phyloP scores from a whole-genome alignment of 2,113 vertebrate species.

The Calypte anna region DNA sequence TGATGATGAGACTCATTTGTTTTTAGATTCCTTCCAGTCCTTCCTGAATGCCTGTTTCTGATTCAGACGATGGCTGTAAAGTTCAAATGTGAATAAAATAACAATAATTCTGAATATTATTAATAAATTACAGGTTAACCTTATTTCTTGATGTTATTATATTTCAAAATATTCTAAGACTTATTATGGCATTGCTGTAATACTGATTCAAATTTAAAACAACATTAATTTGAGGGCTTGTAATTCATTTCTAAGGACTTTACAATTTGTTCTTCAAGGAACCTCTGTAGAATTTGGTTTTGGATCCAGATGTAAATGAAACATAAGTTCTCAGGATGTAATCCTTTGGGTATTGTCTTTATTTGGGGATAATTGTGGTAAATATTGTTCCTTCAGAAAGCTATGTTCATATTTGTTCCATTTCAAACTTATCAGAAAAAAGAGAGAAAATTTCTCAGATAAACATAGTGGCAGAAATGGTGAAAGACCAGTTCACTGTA shows the following conservation, averaged over 20 bases:
- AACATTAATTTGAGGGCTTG: neutral
- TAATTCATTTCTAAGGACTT: neutral
- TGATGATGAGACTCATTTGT: fast-evolving
- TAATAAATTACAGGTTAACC: neutral
- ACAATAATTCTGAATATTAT: neutral
- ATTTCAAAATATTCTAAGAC: neutral
- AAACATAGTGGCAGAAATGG: neutral
- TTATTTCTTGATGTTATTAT: neutral
- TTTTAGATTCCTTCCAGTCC: neutral
- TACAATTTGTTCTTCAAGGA: neutral
- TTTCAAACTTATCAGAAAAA: neutral
- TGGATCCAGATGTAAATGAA: neutral
- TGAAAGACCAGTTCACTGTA: neutral
- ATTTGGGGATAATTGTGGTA: neutral
- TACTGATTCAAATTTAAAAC: neutral
- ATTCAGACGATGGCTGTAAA: neutral
- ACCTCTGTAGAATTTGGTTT: neutral
- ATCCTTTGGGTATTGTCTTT: neutral
- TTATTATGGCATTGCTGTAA: neutral
- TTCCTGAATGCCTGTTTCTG: neutral
- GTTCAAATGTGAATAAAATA: neutral
- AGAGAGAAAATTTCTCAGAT: neutral
- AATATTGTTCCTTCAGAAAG: neutral
- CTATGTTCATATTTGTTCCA: neutral
- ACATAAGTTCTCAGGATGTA: neutral